Evolutionary conservation across 1,140 invertebrate genomes (phyloP).

Genomic region (Centruroides vittatus): DNA sequence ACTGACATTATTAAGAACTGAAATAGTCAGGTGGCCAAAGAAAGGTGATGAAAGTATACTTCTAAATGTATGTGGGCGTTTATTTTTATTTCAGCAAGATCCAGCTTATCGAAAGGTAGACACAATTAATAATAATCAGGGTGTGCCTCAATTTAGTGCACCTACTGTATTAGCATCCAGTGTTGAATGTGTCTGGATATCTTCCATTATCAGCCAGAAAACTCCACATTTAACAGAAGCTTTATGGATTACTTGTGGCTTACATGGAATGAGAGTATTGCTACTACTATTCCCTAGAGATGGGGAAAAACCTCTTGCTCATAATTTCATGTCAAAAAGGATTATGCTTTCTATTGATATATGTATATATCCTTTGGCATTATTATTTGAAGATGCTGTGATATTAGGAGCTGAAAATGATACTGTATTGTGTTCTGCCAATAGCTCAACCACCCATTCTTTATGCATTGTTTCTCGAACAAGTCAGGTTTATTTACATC

Average conservation of each 20-base stretch:
- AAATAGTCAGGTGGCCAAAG: slow-evolving; percentile 20
- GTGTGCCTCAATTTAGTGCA: slow-evolving; percentile 51
- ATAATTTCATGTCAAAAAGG: slow-evolving; percentile 77
- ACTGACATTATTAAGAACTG: slow-evolving; percentile 53
- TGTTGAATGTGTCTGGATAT: slow-evolving; percentile 94
- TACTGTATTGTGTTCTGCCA: slow-evolving; percentile 57
- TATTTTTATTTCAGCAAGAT: slow-evolving; percentile 73
- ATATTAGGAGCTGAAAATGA: slow-evolving; percentile 94
- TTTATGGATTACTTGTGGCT: slow-evolving; percentile 92
- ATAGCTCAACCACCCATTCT: slow-evolving; percentile 49
- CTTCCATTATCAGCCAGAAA: slow-evolving; percentile 22
- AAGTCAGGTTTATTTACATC: slow-evolving; percentile 97
- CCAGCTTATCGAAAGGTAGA: slow-evolving; percentile 6
- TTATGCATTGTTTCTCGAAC: slow-evolving; percentile 82
- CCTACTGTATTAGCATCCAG: slow-evolving; percentile 87
- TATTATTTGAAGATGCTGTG: slow-evolving; percentile 93
- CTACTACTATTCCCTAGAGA: slow-evolving; percentile 75
- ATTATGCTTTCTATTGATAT: slow-evolving; percentile 97
- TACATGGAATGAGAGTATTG: slow-evolving; percentile 94
- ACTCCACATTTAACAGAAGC: slow-evolving; percentile 79
- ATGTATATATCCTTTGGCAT: slow-evolving; percentile 89
- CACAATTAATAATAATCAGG: slow-evolving; percentile 23
- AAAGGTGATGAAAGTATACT: slow-evolving; percentile 54
- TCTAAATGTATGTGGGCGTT: slow-evolving; percentile 85
- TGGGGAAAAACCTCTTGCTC: slow-evolving; percentile 60